Base-by-base conservation (phyloP, 2,797 vertebrate species). In the Tiaroga cobitis region DNA sequence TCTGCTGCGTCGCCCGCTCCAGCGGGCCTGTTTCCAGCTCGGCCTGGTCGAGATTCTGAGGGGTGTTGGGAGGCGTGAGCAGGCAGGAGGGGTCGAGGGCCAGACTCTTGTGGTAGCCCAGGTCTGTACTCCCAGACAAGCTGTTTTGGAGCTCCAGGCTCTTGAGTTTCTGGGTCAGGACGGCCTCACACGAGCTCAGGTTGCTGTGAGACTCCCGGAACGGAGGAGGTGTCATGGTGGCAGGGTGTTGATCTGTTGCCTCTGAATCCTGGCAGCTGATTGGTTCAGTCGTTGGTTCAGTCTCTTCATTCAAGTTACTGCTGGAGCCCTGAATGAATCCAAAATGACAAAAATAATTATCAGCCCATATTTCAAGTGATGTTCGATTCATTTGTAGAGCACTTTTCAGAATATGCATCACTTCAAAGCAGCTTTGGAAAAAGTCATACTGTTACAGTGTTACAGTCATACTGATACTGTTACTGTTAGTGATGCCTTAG, bases 61-160 rank as follows among this genome's bases (percentile, higher is more conserved):
- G 95, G 13, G 95, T 96, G 92, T 96, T 95, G 83, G 96, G 95
- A 0, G 95, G 95, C 0, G 95, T 96, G 26, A 96, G 93, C 84
- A 96, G 92, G 91, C 96, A 96, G 80, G 96, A 96, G 0, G 96
- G 95, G 92, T 96, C 95, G 90, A 95, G 91, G 0, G 94, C 94
- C 91, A 95, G 91, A 88, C 92, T 94, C 89, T 94, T 95, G 85
- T 95, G 93, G 90, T 91, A 93, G 80, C 88, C 83, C 82, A 89
- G 85, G 85, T 93, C 93, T 0, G 81, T 89, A 83, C 92, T 92
- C 34, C 93, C 93, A 0, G 91, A 90, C 11, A 95, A 90, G 72
- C 89, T 51, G 90, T 90, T 95, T 89, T 95, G 94, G 51, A 96
- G 90, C 91, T 95, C 93, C 88, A 95, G 93, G 88, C 82, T 94